Conservation (phyloP, 2,797 vertebrate species). For the Percopsis omiscomaycus region DNA sequence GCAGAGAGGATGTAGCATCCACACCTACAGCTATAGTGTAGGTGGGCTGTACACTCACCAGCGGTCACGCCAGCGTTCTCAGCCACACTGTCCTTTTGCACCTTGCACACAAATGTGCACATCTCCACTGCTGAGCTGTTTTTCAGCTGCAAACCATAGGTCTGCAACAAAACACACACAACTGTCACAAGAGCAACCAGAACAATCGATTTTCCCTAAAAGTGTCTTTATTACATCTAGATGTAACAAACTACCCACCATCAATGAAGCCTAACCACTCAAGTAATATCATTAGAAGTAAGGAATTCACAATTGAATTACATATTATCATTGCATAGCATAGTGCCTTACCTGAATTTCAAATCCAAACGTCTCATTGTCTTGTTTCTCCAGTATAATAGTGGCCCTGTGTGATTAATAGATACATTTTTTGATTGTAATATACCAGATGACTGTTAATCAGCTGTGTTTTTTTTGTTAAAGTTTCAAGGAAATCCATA, state of each 20-base stretch:
- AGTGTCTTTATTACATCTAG: neutral
- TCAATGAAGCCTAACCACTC: neutral
- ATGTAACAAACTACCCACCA: fast-evolving
- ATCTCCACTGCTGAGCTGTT: constrained; percentile 74
- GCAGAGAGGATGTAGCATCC: neutral
- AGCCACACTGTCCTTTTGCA: constrained; percentile 86
- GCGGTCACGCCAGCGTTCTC: constrained; percentile 84
- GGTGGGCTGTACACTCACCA: constrained; percentile 73
- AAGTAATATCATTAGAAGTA: neutral
- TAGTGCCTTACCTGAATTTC: constrained; percentile 88
- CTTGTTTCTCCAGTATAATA: constrained; percentile 82
- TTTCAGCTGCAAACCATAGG: constrained; percentile 78
- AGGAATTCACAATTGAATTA: too few species aligned
- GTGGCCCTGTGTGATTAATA: constrained; percentile 60
- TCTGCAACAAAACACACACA: constrained; percentile 72
- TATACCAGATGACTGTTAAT: neutral
- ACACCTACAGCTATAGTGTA: neutral
- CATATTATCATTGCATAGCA: neutral
- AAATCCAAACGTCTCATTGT: constrained; percentile 93
- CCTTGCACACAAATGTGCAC: constrained; percentile 83
- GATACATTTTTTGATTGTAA: neutral
- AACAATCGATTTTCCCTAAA: neutral
- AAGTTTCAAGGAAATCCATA: neutral
- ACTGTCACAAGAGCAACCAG: constrained; percentile 2
- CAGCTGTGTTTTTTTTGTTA: neutral